Percentiles rank a stretch among this genome's conserved stretches.
Evolutionary conservation across 2,888 invertebrate species (phyloP).

Genomic region (Alloplasta piceator): DNA sequence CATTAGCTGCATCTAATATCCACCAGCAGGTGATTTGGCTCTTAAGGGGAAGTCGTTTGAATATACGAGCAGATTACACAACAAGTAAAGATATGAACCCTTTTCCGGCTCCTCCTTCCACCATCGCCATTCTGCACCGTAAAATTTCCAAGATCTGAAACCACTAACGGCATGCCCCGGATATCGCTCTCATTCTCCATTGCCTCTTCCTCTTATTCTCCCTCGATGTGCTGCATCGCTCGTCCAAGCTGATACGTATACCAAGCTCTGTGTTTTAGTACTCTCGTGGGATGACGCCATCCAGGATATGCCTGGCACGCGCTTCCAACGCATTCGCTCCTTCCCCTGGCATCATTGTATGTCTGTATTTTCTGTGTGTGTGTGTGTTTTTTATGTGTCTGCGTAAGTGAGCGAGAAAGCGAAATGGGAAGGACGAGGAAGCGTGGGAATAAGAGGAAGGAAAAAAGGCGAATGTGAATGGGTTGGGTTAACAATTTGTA

Average conservation of each 20-base stretch:
- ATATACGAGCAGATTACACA: background rate
- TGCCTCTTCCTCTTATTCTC: background rate
- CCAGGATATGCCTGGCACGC: constrained; percentile 33
- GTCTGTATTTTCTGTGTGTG: background rate
- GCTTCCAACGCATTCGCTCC: constrained; percentile 32
- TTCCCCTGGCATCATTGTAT: background rate
- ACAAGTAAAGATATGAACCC: constrained; percentile 37
- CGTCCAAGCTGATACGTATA: constrained; percentile 50
- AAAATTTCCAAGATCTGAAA: constrained; percentile 6
- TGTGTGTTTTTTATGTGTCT: no score
- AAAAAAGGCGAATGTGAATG: constrained; percentile 25
- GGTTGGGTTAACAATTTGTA: constrained; percentile 64
- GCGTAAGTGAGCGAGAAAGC: background rate
- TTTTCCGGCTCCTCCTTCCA: background rate
- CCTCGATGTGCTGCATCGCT: background rate
- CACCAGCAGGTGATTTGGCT: background rate
- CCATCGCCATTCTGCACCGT: background rate
- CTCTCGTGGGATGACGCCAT: constrained; percentile 47
- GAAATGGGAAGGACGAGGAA: constrained; percentile 12
- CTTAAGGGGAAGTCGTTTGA: background rate
- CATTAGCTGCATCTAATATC: background rate
- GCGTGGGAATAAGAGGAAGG: constrained; percentile 16
- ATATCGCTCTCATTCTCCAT: constrained; percentile 9
- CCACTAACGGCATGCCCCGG: constrained; percentile 26
- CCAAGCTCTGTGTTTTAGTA: constrained; percentile 57